These are phyloP conservation scores for Drosophila littoralis DNA, from an alignment of 1,140 invertebrate genomes.

Conservation along the genomic window DNA sequence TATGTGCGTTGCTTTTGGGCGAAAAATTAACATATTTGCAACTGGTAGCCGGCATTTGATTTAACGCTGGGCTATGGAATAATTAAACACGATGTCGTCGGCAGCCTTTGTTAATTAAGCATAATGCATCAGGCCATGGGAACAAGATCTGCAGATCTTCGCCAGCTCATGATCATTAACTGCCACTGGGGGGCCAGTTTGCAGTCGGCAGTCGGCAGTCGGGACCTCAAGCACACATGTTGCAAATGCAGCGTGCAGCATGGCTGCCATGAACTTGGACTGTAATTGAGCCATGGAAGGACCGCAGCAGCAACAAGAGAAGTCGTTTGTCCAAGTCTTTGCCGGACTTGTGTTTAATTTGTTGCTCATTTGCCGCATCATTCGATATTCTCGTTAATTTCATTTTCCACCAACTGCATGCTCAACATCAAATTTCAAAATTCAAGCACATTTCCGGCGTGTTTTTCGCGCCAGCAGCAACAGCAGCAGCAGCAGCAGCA, in stretches of 20 bases:
- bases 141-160: constrained; percentile 59
- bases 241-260: constrained; percentile 74
- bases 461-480: constrained; percentile 16
- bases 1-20: constrained; percentile 33
- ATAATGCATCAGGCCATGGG: constrained; percentile 76
- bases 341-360: constrained; percentile 54
- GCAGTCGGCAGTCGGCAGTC: neutral
- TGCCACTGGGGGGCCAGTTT: constrained; percentile 27
- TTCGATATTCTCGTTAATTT: constrained; percentile 68
- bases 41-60: constrained; percentile 61
- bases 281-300: constrained; percentile 64
- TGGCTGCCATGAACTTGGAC: constrained; percentile 70
- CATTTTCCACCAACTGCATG: constrained; percentile 35
- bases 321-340: constrained; percentile 47
- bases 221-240: constrained; percentile 55
- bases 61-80: constrained; percentile 53
- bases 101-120: constrained; percentile 79
- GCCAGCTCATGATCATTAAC: constrained; percentile 35
- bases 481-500: neutral
- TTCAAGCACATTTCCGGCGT: constrained; percentile 56
- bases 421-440: constrained; percentile 42
- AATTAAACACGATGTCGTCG: constrained; percentile 69
- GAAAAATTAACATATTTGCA: constrained; percentile 67
- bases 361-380: constrained; percentile 77
- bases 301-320: constrained; percentile 45